A percentile compares a stretch with the other conserved stretches of the same genome.
These are phyloP conservation scores for Melangyna quadrimaculata DNA, from an alignment of 2,888 invertebrate species.

Conservation along the genomic window DNA sequence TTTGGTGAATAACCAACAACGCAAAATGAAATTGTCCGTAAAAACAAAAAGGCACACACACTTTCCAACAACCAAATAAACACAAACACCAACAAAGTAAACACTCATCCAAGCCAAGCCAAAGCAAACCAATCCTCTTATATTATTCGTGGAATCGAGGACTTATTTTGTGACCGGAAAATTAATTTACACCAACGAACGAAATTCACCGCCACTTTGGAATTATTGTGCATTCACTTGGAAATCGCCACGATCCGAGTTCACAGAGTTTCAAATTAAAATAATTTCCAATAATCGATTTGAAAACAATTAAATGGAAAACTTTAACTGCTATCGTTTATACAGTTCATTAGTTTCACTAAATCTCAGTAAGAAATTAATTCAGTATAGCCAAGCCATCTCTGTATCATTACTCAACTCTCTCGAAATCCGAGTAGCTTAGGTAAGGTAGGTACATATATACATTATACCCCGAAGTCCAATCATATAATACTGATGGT, in stretches of 20 bases:
- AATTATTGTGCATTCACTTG: constrained; percentile 3
- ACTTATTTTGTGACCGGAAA: constrained; percentile 25
- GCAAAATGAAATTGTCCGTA: not conserved
- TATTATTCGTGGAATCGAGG: not conserved
- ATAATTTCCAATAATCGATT: constrained; percentile 12
- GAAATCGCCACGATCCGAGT: constrained; percentile 13
- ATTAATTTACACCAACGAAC: not conserved
- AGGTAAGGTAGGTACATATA: too few relatives aligned
- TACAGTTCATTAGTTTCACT: constrained; percentile 26
- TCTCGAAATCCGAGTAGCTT: too few relatives aligned
- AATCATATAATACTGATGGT: not conserved
- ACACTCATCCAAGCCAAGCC: not conserved
- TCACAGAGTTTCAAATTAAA: constrained; percentile 26
- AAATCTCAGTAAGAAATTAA: constrained; percentile 8
- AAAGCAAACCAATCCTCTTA: not conserved
- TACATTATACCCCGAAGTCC: not conserved
- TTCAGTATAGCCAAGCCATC: too few relatives aligned
- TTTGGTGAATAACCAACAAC: not conserved
- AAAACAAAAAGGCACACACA: not conserved
- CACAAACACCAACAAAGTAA: not conserved
- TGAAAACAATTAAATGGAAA: constrained; percentile 12
- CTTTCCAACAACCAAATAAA: not conserved
- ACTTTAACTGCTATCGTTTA: constrained; percentile 26
- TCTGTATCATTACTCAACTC: not conserved
- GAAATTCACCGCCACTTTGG: not conserved